Conservation (phyloP, 2,888 invertebrate species). For the Lepidochitona cinerea region DNA sequence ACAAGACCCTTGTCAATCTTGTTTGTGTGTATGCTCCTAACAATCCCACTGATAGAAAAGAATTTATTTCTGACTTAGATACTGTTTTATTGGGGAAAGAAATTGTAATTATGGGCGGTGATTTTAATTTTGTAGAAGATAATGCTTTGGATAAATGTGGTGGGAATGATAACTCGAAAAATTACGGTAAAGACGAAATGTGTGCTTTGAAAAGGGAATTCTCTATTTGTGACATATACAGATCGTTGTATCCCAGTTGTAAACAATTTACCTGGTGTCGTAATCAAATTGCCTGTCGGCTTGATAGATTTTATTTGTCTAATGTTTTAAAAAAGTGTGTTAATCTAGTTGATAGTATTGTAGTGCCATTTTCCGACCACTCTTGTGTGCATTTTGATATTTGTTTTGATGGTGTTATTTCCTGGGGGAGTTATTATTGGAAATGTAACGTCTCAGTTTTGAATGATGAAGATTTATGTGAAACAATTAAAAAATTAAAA, state of each 20-base stretch:
- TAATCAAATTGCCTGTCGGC: not conserved
- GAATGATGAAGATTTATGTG: not conserved
- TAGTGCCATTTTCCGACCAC: not conserved
- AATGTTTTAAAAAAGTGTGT: not conserved
- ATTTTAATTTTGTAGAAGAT: not conserved
- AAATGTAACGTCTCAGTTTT: not conserved
- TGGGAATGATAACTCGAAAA: not conserved
- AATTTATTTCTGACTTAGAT: no score
- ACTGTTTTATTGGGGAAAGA: no score
- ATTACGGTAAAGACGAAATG: not conserved
- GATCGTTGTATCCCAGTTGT: not conserved
- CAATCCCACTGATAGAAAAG: no score
- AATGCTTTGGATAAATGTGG: not conserved
- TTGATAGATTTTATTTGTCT: not conserved
- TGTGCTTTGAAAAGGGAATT: not conserved
- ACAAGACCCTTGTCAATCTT: no score
- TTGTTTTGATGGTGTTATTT: not conserved
- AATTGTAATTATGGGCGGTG: not conserved
- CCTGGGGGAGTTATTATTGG: not conserved
- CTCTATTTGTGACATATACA: not conserved
- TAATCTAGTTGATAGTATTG: not conserved
- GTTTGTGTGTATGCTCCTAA: no score
- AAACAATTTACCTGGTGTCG: not conserved
- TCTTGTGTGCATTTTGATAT: not conserved
- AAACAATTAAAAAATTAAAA: no score